Evolutionary conservation across 2,113 vertebrate genomes (phyloP), one percentile per base, ranked within the genome.

Genomic region (Hymenochirus boettgeri): DNA sequence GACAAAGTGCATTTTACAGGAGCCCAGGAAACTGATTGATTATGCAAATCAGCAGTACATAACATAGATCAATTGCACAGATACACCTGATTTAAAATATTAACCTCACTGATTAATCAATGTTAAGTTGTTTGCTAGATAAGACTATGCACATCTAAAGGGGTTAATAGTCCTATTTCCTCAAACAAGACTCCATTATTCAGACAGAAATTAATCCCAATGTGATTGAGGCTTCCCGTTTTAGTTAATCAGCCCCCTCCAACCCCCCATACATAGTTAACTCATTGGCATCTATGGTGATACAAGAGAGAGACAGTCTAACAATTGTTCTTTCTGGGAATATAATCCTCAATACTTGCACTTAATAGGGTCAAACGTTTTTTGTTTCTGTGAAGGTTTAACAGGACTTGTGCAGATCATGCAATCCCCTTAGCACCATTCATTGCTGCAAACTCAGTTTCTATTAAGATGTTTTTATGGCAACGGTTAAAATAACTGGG

Each of bases 131-230:
- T 19, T 15, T 7, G 51, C n/a, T n/a, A 13, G 51, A 3, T 26
- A n/a, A n/a, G n/a, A n/a, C n/a, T n/a, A 17, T 2, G 18, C n/a
- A 17, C n/a, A n/a, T n/a, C n/a, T n/a, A 48, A n/a, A 27, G 24
- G n/a, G 56, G 64, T 52, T 67, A 66, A 66, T 3, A 31, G 17
- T 15, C 51, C 35, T 6, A 51, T 21, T 47, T 25, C 63, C 12
- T 23, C 33, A 55, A n/a, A 66, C 54, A 58, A 66, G 39, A 45
- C 17, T 21, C n/a, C 27, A 26, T 59, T 59, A 66, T 67, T 23
- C 22, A 8, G 17, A 27, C 21, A 37, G 37, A 33, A 19, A 53
- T 66, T 52, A 67, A 59, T 67, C 46, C 45, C 56, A 67, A 51
- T 45, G 64, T 66, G 64, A 67, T 67, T 35, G 39, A 42, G 15